phyloP scores from a whole-genome alignment of 2,797 vertebrate genomes.

The Gila robusta region DNA sequence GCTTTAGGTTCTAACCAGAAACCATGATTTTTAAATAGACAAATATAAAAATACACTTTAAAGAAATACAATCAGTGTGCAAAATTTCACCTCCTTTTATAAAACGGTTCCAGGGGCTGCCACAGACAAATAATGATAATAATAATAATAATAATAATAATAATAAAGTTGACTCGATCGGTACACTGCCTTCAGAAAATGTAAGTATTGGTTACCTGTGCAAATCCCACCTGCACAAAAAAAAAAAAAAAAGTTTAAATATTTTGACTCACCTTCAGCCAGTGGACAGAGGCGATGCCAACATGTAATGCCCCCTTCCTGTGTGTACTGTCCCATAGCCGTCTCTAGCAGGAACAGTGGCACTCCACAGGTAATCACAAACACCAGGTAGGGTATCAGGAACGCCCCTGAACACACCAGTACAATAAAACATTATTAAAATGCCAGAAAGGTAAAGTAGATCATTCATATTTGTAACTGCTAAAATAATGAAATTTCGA shows the following conservation, averaged over 20 bases:
- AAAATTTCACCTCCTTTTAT: neutral
- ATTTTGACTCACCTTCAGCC: conserved; percentile 71
- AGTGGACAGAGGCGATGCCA: conserved; percentile 79
- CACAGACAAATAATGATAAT: neutral
- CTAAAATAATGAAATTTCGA: neutral
- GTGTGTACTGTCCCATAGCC: conserved; percentile 76
- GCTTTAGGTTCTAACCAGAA: neutral
- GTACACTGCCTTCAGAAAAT: neutral
- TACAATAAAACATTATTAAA: conserved; percentile 9
- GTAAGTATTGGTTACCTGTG: neutral
- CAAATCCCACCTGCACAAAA: neutral
- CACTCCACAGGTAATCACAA: conserved; percentile 76
- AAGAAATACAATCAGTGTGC: neutral
- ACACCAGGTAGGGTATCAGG: conserved; percentile 79
- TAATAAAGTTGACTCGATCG: neutral
- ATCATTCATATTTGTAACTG: neutral
- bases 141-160: neutral
- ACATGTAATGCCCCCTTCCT: conserved; percentile 77
- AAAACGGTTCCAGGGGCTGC: neutral
- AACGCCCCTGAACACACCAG: conserved; percentile 73
- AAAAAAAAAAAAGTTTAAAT: too few species aligned
- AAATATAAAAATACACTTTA: neutral
- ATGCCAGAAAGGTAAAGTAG: neutral
- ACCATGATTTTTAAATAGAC: neutral
- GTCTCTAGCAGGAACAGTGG: conserved; percentile 81